These are phyloP conservation scores for Loriculus beryllinus DNA, from an alignment of 2,797 vertebrate genomes.

Conservation along the genomic window DNA sequence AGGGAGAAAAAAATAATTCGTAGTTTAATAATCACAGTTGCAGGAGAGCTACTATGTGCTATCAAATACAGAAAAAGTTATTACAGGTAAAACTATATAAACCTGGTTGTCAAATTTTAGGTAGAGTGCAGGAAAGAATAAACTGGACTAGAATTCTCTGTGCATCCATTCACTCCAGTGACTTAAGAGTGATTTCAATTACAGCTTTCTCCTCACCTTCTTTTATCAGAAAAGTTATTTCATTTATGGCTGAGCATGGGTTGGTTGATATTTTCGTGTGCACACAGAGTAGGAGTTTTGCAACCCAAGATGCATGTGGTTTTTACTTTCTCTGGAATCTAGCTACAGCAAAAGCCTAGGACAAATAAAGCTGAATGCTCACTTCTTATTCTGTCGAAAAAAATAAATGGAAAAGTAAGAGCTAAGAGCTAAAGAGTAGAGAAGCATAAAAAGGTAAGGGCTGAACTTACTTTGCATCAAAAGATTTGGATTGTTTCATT, in stretches of 20 bases:
- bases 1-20: background rate
- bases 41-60: background rate
- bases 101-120: background rate
- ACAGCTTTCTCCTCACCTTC: background rate
- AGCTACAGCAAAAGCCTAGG: background rate
- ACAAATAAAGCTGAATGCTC: background rate
- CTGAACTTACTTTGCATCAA: constrained; percentile 80
- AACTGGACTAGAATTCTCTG: background rate
- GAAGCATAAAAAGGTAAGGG: background rate
- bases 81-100: background rate
- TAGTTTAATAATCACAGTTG: background rate
- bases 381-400: background rate
- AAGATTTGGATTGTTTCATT: constrained; percentile 73
- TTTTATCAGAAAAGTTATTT: background rate
- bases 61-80: background rate
- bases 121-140: background rate
- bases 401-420: background rate
- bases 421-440: background rate
- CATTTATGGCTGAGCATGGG: background rate
- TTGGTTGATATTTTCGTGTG: background rate
- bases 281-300: background rate
- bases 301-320: fast-evolving
- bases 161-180: background rate
- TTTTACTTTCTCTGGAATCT: background rate
- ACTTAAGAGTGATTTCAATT: background rate